Conservation (phyloP, 2,888 invertebrate genomes). For the Cryptus viduatorius region DNA sequence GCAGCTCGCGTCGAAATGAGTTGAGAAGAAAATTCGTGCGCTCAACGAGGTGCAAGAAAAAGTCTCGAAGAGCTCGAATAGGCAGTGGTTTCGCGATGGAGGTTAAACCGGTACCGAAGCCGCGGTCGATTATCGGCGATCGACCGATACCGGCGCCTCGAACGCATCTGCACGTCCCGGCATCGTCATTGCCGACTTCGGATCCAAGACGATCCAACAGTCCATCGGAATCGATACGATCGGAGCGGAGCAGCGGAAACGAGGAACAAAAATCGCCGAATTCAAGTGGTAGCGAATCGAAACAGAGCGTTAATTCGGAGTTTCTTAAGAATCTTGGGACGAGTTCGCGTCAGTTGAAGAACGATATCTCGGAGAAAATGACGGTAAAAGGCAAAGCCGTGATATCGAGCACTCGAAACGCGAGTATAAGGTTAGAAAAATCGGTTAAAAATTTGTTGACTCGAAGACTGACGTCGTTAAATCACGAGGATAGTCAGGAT, state of each 20-base stretch:
- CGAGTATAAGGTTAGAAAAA: slow-evolving; percentile 85
- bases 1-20: neutral
- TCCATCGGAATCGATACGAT: slow-evolving; percentile 76
- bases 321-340: slow-evolving; percentile 78
- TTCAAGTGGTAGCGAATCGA: slow-evolving; percentile 64
- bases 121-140: slow-evolving; percentile 77
- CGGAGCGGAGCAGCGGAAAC: slow-evolving; percentile 76
- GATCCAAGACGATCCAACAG: slow-evolving; percentile 36
- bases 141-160: slow-evolving; percentile 80
- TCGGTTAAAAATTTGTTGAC: slow-evolving; percentile 83
- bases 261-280: slow-evolving; percentile 71
- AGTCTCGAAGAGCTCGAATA: neutral
- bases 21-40: neutral
- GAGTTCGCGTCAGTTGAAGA: slow-evolving; percentile 86
- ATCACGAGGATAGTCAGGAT: slow-evolving; percentile 73
- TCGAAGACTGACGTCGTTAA: slow-evolving; percentile 77
- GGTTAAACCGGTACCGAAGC: slow-evolving; percentile 81
- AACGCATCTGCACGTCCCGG: slow-evolving; percentile 66
- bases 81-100: slow-evolving; percentile 75
- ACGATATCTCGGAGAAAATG: slow-evolving; percentile 86
- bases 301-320: slow-evolving; percentile 71
- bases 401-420: slow-evolving; percentile 88
- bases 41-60: slow-evolving; percentile 1
- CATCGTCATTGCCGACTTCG: slow-evolving; percentile 14
- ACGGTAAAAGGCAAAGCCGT: slow-evolving; percentile 87